Evolutionary conservation across 2,797 vertebrate species (phyloP).

Genomic region (Sebastes hubbsi): DNA sequence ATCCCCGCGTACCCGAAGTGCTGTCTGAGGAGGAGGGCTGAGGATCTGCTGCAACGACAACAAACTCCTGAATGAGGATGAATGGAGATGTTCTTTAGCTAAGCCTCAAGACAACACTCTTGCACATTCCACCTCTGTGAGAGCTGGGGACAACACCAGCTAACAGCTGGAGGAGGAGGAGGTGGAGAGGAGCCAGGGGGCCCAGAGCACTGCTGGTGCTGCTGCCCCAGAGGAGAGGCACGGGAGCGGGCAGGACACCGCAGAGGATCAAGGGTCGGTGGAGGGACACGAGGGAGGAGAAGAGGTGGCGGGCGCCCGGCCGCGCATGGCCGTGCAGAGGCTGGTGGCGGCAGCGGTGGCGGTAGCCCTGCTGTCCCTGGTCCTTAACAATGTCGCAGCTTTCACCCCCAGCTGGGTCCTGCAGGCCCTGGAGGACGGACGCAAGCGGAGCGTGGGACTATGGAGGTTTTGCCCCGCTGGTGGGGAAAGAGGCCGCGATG

Average conservation of each 20-base stretch:
- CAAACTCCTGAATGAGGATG: conserved; percentile 87
- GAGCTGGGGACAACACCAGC: conserved; percentile 44
- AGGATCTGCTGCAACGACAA: conserved; percentile 55
- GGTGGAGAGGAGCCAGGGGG: conserved; percentile 72
- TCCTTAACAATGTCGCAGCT: conserved; percentile 95
- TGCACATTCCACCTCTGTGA: conserved; percentile 39
- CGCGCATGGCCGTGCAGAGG: conserved; percentile 92
- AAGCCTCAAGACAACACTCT: conserved; percentile 61
- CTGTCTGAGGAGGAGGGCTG: conserved; percentile 95
- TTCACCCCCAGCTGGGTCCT: conserved; percentile 97
- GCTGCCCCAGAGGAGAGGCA: conserved; percentile 74
- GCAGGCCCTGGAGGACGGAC: conserved; percentile 92
- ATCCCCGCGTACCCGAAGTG: conserved; percentile 78
- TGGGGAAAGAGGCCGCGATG: conserved; percentile 81
- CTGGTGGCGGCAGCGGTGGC: conserved; percentile 92
- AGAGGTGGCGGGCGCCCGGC: conserved; percentile 63
- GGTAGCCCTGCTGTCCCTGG: conserved; percentile 93
- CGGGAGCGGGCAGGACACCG: conserved; percentile 37
- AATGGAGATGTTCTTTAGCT: conserved; percentile 97
- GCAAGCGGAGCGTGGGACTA: conserved; percentile 93
- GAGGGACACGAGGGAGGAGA: conserved; percentile 54
- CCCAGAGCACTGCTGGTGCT: conserved; percentile 80
- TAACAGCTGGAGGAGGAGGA: conserved; percentile 61
- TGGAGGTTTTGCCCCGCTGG: conserved; percentile 91
- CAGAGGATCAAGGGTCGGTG: conserved; percentile 40